Conservation (phyloP, 1,140 invertebrate genomes). For the Danaus plexippus region DNA sequence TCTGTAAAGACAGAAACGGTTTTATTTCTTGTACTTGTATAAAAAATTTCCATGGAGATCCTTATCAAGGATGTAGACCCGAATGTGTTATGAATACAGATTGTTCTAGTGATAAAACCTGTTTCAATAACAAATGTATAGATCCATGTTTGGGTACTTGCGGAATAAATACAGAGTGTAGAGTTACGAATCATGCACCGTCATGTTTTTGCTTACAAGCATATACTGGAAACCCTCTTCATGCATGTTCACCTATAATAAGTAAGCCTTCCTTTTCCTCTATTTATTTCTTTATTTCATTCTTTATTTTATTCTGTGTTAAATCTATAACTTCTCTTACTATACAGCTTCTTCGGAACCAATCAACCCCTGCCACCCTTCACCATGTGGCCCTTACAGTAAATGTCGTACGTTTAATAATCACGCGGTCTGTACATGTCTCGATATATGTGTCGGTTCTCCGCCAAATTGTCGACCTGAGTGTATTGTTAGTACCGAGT, state of each 20-base stretch:
- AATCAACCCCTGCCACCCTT: constrained; percentile 82
- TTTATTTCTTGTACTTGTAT: constrained; percentile 86
- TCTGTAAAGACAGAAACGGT: constrained; percentile 84
- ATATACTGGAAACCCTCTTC: constrained; percentile 83
- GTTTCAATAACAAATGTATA: constrained; percentile 86
- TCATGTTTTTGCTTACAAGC: constrained; percentile 83
- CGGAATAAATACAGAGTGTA: constrained; percentile 86
- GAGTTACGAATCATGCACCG: constrained; percentile 86
- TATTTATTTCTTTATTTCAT: constrained; percentile 44
- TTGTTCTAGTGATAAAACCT: constrained; percentile 81
- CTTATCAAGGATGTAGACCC: constrained; percentile 84
- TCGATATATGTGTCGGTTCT: constrained; percentile 81
- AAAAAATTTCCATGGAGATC: constrained; percentile 86
- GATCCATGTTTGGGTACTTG: constrained; percentile 86
- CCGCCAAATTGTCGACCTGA: constrained; percentile 87
- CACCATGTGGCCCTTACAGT: constrained; percentile 87
- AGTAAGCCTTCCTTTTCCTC: constrained; percentile 73
- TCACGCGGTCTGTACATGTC: constrained; percentile 86
- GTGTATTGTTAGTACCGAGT: constrained; percentile 87
- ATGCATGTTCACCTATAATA: constrained; percentile 78
- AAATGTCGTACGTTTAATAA: constrained; percentile 80
- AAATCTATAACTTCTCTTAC: constrained; percentile 43
- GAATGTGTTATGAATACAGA: constrained; percentile 88
- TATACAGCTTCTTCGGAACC: constrained; percentile 70
- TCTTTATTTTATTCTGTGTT: constrained; percentile 39